phyloP scores from a whole-genome alignment of 2,888 invertebrate species.

The Ernsta delagoae region DNA sequence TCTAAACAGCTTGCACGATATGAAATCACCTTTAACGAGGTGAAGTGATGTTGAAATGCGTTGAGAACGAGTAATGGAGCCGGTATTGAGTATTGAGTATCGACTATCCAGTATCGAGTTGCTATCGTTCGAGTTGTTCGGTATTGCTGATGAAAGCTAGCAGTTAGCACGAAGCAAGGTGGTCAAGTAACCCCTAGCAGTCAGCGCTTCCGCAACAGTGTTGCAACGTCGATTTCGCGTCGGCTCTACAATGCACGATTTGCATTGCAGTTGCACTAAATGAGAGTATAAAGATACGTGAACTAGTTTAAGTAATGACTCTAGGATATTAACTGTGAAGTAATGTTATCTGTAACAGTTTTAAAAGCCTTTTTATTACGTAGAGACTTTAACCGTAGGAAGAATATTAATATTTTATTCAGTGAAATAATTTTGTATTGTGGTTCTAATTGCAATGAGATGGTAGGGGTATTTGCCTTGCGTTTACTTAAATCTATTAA shows the following conservation, averaged over 20 bases:
- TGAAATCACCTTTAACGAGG: constrained; percentile 15
- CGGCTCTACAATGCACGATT: constrained; percentile 40
- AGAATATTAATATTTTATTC: too few species aligned
- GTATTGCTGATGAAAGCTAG: constrained; percentile 15
- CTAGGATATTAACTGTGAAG: neutral
- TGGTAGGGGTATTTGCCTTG: too few species aligned
- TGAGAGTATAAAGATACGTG: constrained; percentile 15
- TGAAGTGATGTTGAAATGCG: constrained; percentile 24
- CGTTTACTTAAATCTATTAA: too few species aligned
- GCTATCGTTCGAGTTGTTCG: neutral
- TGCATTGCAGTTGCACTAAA: constrained; percentile 13
- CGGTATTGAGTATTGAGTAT: constrained; percentile 11
- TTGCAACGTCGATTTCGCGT: constrained; percentile 40
- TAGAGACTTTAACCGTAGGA: too few species aligned
- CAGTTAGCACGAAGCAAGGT: constrained; percentile 35
- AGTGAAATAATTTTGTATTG: too few species aligned
- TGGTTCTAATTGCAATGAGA: too few species aligned
- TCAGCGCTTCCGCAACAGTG: constrained; percentile 48
- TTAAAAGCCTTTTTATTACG: too few species aligned
- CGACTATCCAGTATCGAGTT: constrained; percentile 15
- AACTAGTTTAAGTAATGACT: constrained; percentile 11
- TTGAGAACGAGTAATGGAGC: constrained; percentile 20
- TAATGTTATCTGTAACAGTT: neutral
- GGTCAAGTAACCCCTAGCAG: constrained; percentile 41
- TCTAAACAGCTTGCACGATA: constrained; percentile 8